These are phyloP conservation scores for Pionites leucogaster DNA, from an alignment of 2,113 vertebrate species.

Conservation along the genomic window DNA sequence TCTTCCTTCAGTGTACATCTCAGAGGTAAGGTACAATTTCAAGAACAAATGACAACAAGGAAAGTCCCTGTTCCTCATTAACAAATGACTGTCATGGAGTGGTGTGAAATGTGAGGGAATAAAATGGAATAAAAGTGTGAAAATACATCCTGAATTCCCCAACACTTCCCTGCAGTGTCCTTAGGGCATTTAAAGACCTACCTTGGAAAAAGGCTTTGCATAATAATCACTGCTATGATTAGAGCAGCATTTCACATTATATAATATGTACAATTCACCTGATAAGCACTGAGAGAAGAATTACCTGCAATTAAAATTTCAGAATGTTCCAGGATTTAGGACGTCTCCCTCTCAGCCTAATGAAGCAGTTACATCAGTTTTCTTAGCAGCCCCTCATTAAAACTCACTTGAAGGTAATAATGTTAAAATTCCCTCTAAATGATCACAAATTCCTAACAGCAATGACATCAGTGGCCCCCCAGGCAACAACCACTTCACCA, in stretches of 20 bases:
- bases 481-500: background rate
- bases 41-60: background rate
- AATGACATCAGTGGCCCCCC: background rate
- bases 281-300: background rate
- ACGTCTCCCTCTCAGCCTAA: background rate
- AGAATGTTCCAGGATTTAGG: background rate
- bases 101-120: conserved; percentile 4
- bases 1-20: background rate
- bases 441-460: background rate
- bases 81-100: background rate
- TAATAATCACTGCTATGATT: conserved; percentile 51
- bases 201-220: conserved; percentile 44
- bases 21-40: background rate
- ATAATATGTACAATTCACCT: conserved; percentile 6
- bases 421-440: background rate
- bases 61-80: background rate
- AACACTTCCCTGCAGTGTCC: background rate
- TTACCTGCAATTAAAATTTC: background rate
- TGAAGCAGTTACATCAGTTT: background rate
- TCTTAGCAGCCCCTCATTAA: background rate
- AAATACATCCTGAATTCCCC: conserved; percentile 28
- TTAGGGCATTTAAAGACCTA: conserved; percentile 41
- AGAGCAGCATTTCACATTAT: background rate
- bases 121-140: conserved; percentile 8
- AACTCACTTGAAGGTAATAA: background rate